phyloP scores from a whole-genome alignment of 2,113 vertebrate species.

The Litocranius walleri region DNA sequence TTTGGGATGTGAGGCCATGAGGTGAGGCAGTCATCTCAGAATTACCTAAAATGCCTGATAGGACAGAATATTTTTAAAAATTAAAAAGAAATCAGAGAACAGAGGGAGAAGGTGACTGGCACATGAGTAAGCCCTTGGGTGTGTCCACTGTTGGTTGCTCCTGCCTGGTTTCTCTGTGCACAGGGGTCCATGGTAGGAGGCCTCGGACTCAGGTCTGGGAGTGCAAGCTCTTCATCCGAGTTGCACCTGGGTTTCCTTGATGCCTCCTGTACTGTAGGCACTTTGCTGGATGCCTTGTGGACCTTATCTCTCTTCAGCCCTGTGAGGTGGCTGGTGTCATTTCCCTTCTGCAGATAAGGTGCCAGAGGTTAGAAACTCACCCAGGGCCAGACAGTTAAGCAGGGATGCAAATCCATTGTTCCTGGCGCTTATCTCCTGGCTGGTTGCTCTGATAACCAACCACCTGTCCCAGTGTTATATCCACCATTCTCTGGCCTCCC shows the following conservation, averaged over 20 bases:
- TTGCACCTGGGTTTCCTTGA: neutral
- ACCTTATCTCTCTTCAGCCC: neutral
- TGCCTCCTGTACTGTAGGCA: neutral
- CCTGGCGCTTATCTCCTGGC: neutral
- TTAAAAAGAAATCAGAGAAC: neutral
- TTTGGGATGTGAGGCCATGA: neutral
- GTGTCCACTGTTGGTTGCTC: neutral
- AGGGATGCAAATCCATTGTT: neutral
- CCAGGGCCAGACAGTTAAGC: neutral
- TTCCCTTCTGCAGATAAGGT: neutral
- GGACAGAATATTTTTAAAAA: neutral
- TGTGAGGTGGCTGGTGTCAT: neutral
- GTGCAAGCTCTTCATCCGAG: rapidly evolving
- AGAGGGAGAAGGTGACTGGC: neutral
- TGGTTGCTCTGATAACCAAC: neutral
- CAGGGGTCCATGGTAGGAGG: neutral
- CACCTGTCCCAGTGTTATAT: neutral
- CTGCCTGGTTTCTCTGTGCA: neutral
- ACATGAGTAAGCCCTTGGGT: neutral
- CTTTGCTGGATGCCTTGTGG: neutral
- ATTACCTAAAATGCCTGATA: conserved; percentile 22
- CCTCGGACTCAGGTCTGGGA: neutral
- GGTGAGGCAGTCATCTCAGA: conserved; percentile 12
- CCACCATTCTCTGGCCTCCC: neutral
- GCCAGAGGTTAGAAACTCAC: neutral